A percentile compares a stretch with the other conserved stretches of the same genome.
phyloP scores from a whole-genome alignment of 2,797 vertebrate genomes.

The Rousettus madagascariensis region DNA sequence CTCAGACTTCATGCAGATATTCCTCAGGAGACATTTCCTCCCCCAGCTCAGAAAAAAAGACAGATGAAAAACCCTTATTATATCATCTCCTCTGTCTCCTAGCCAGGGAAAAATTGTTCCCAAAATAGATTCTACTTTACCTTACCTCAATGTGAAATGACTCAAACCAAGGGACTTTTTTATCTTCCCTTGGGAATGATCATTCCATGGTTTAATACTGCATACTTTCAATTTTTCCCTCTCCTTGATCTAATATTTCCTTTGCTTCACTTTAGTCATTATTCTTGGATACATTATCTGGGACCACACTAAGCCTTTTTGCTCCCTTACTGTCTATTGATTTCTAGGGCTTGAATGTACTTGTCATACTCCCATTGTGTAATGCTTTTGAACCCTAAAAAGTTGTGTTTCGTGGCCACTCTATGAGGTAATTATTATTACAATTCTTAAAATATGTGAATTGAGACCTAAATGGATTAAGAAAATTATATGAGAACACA shows the following conservation, averaged over 20 bases:
- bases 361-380: background rate
- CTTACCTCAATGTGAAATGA: conserved; percentile 52
- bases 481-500: background rate
- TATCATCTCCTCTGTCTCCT: conserved; percentile 33
- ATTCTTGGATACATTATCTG: background rate
- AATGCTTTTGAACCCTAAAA: background rate
- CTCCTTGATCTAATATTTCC: conserved; percentile 24
- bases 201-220: conserved; percentile 41
- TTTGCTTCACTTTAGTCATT: conserved; percentile 58
- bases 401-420: background rate
- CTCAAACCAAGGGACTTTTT: conserved; percentile 33
- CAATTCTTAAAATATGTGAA: background rate
- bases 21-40: conserved; percentile 40
- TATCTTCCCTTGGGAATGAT: conserved; percentile 29
- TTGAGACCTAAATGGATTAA: background rate
- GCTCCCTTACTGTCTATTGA: conserved; percentile 36
- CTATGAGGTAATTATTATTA: background rate
- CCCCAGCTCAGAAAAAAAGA: background rate
- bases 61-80: conserved; percentile 57
- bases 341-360: conserved; percentile 40
- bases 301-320: background rate
- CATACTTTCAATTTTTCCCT: conserved; percentile 42
- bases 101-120: conserved; percentile 20
- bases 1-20: conserved; percentile 32
- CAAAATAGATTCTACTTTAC: conserved; percentile 42